Base-by-base conservation (phyloP, 2,113 vertebrate genomes). In the Pachyramphus minor region DNA sequence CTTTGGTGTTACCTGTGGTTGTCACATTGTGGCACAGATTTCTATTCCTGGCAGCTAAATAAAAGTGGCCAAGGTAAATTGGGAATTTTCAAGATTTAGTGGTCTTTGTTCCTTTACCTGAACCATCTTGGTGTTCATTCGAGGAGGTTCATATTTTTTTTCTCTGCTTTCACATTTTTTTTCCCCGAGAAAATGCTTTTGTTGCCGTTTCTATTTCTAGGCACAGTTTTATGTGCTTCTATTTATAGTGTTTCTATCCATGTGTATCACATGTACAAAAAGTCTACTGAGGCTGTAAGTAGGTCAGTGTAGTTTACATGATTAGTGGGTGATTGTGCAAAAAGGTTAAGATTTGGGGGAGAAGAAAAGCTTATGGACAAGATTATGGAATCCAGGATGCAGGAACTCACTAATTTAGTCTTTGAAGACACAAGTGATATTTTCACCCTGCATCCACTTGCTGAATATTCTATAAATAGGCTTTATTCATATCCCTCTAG, bases 401-500 rank as follows among this genome's bases (percentile, higher is more conserved):
- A 84, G 73, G 75, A 96, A 89, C 44, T 49, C 72, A 22, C 58
- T 90, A 90, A 92, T 95, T 95, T 56, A 89, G 45, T 89, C 81
- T 90, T 94, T 87, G 84, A 89, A 92, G 91, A 75, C 79, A 86
- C 35, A 44, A 92, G 76, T 87, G 89, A 6, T 95, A 84, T 92
- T 95, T 96, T 90, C 81, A 71, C 64, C 45, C 94, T 93, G 80
- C 44, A 95, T 94, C 89, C 77, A 89, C 62, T 92, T 84, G 83
- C 80, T 75, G 82, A 42, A 59, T 80, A 31, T 71, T 94, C 94
- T 55, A 80, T 69, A 95, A 90, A 94, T 83, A 96, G 84, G 52
- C 20, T 91, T 96, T 93, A 96, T 95, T 94, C 90, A 89, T 90
- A 92, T 87, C 79, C 25, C 80, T 87, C 59, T 90, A 85, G 93